Percentiles rank a stretch among this genome's conserved stretches.
Evolutionary conservation across 2,797 vertebrate genomes (phyloP).

Genomic region (Phrynocephalus vlangalii): DNA sequence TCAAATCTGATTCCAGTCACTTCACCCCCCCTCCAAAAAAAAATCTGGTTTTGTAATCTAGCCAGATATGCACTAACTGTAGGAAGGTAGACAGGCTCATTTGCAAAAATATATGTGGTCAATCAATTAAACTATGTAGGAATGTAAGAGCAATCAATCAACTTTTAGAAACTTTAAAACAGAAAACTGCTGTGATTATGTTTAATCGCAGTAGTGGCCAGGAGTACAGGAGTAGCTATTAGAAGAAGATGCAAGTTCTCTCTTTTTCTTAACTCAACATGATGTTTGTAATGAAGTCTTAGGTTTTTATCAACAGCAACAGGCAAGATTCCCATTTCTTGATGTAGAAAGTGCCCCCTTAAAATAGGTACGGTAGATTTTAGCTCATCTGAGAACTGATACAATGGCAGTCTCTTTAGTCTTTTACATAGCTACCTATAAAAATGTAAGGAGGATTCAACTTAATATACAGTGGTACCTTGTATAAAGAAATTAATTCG

Average conservation of each 20-base stretch:
- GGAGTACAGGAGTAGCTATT: slow-evolving; percentile 56
- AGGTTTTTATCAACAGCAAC: slow-evolving; percentile 39
- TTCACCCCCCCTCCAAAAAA: slow-evolving; percentile 58
- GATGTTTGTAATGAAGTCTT: slow-evolving; percentile 52
- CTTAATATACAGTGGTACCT: no score
- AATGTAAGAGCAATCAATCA: slow-evolving; percentile 80
- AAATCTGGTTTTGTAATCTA: slow-evolving; percentile 79
- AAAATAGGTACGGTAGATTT: not conserved
- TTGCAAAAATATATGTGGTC: slow-evolving; percentile 78
- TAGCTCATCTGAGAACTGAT: not conserved
- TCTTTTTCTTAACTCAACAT: slow-evolving; percentile 47
- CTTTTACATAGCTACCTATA: not conserved
- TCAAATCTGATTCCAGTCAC: slow-evolving; percentile 79
- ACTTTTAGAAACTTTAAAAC: slow-evolving; percentile 74
- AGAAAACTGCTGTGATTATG: slow-evolving; percentile 66
- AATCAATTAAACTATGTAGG: slow-evolving; percentile 80
- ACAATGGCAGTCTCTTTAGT: not conserved
- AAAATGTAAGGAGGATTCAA: not conserved
- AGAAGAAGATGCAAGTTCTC: slow-evolving; percentile 54
- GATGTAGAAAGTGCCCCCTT: not conserved
- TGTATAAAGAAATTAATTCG: no score
- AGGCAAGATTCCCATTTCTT: not conserved
- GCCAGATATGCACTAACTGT: slow-evolving; percentile 76
- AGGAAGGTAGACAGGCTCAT: slow-evolving; percentile 79
- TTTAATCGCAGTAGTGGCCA: slow-evolving; percentile 58